A percentile compares a stretch with the other conserved stretches of the same genome.
Conservation (phyloP, 2,797 vertebrate species). For the Crocidura indochinensis region DNA sequence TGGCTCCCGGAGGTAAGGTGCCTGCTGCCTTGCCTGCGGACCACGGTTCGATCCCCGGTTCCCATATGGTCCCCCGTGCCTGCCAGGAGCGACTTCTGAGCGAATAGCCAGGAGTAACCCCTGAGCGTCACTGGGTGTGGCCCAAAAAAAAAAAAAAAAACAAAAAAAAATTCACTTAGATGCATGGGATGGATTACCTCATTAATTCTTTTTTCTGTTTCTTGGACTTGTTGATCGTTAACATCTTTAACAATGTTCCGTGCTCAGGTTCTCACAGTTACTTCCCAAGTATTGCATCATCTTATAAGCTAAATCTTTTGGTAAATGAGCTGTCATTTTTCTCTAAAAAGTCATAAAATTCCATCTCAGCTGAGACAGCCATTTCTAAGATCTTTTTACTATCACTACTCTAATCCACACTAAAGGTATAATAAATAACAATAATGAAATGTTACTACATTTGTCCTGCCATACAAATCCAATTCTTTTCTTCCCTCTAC, state of each 20-base stretch:
- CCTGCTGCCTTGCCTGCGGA: no score
- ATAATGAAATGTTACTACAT: background rate
- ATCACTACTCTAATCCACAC: background rate
- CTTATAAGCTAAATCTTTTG: background rate
- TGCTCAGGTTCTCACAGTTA: background rate
- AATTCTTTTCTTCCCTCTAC: background rate
- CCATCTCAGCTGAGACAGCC: conserved; percentile 4
- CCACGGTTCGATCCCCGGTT: no score
- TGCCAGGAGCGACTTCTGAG: no score
- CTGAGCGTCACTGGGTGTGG: no score
- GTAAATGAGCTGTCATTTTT: background rate
- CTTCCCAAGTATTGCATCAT: background rate
- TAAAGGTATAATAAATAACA: background rate
- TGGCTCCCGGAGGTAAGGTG: no score
- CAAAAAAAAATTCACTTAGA: no score
- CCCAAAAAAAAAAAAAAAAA: no score
- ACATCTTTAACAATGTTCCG: background rate
- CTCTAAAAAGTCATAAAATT: background rate
- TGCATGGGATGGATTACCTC: background rate
- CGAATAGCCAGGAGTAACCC: no score
- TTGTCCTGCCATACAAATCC: background rate
- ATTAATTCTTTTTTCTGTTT: background rate
- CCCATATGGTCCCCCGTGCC: no score
- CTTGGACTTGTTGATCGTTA: no score
- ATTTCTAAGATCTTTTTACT: conserved; percentile 53